Evolutionary conservation across 2,888 invertebrate genomes (phyloP).

Genomic region (Melieria crassipennis): DNA sequence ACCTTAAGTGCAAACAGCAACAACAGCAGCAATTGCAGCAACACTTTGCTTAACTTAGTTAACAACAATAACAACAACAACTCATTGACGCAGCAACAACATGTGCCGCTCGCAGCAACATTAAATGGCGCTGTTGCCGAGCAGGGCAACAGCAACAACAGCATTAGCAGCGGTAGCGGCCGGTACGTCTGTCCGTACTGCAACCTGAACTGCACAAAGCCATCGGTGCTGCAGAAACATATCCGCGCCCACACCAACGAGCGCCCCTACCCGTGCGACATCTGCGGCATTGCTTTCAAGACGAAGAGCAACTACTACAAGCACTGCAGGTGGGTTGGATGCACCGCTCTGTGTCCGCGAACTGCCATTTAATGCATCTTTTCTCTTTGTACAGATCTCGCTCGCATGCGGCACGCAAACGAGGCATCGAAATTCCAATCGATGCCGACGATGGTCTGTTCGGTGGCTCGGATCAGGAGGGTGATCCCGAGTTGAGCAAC

Average conservation of each 20-base stretch:
- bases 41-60: no score
- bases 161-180: slow-evolving; percentile 51
- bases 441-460: slow-evolving; percentile 72
- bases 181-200: slow-evolving; percentile 89
- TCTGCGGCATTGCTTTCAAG: slow-evolving; percentile 92
- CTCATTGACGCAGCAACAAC: slow-evolving; percentile 20
- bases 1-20: slow-evolving; percentile 44
- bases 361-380: not conserved
- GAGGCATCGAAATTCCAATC: slow-evolving; percentile 69
- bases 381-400: slow-evolving; percentile 69
- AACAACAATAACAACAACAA: slow-evolving; percentile 22
- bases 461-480: slow-evolving; percentile 72
- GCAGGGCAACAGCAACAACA: slow-evolving; percentile 26
- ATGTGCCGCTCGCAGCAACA: slow-evolving; percentile 16
- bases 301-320: slow-evolving; percentile 94
- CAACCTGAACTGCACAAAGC: slow-evolving; percentile 89
- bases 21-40: slow-evolving; percentile 31
- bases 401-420: slow-evolving; percentile 75
- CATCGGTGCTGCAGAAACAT: slow-evolving; percentile 93
- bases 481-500: slow-evolving; percentile 66
- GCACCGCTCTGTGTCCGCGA: not conserved
- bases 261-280: slow-evolving; percentile 88
- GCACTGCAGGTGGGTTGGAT: slow-evolving; percentile 72
- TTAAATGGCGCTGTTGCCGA: slow-evolving; percentile 29
- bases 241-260: slow-evolving; percentile 94